phyloP scores from a whole-genome alignment of 2,888 invertebrate species.

The Drosophila sordidapex region DNA sequence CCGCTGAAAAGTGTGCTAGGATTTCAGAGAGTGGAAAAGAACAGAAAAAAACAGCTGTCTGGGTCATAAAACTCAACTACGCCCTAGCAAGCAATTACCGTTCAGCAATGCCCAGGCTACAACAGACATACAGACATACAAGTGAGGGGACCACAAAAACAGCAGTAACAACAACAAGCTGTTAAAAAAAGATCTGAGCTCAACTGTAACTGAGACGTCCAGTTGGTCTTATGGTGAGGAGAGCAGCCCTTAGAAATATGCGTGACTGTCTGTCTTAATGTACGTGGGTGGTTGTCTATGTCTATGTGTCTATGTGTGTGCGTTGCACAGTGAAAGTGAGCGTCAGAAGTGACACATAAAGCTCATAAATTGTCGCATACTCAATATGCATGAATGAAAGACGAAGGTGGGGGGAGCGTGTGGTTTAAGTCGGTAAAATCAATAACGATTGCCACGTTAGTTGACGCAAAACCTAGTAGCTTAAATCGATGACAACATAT shows the following conservation, averaged over 20 bases:
- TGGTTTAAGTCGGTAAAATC: slow-evolving; percentile 58
- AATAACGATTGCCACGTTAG: slow-evolving; percentile 64
- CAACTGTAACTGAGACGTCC: slow-evolving; percentile 68
- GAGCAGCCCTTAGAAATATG: slow-evolving; percentile 43
- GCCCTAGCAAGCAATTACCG: slow-evolving; percentile 72
- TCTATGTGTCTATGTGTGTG: slow-evolving; percentile 7
- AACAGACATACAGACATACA: background rate
- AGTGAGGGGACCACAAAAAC: slow-evolving; percentile 7
- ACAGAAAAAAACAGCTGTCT: slow-evolving; percentile 65
- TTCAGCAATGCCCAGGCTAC: slow-evolving; percentile 60
- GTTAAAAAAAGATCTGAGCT: background rate
- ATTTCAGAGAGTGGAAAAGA: slow-evolving; percentile 38
- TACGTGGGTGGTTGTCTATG: background rate
- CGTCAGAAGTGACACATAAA: slow-evolving; percentile 79
- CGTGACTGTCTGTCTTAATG: slow-evolving; percentile 46
- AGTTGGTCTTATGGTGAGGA: slow-evolving; percentile 32
- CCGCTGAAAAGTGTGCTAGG: slow-evolving; percentile 57
- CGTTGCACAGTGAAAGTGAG: slow-evolving; percentile 66
- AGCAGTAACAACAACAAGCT: slow-evolving; percentile 32
- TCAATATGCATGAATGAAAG: slow-evolving; percentile 59
- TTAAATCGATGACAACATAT: slow-evolving; percentile 52
- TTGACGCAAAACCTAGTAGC: slow-evolving; percentile 20
- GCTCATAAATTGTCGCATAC: slow-evolving; percentile 75
- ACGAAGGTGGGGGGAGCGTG: background rate
- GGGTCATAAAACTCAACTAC: slow-evolving; percentile 72